Base-by-base conservation (phyloP, 2,888 invertebrate species). In the Cantharis lateralis region DNA sequence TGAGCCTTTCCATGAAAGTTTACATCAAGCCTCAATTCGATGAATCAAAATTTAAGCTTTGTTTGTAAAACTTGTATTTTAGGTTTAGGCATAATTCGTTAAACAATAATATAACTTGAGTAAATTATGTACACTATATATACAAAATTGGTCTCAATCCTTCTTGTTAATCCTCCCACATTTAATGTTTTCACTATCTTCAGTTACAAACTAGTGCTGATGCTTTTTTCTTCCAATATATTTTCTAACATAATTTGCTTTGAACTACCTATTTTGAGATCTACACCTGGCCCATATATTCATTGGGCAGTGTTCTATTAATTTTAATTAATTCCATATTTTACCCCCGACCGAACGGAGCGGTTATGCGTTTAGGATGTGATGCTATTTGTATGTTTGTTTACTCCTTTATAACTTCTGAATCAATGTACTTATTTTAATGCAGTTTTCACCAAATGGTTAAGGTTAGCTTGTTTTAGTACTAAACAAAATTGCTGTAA, bases 1-100 rank as follows among this genome's bases (percentile, higher is more conserved):
- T 77, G 81, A 70, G 66, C 77, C 68, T 68, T 73, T 77, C 77
- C 77, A 72, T 77, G 78, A 81, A 81, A 80, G 77, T 82, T 81
- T 80, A 81, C 77, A 78, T 75, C 76, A 70, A 68, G 71, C 75
- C 78, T 75, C 75, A 76, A 79, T 77, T 78, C 79, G 81, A 80
- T 80, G 74, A 79, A 81, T 81, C 79, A 80, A 74, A 77, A 80
- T 79, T 81, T 78, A 71, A 48, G 32, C 69, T 75, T 78, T 62
- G 28, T 74, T 72, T 71, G 15, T 32, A 26, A 15, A 75, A 78
- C 76, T 76, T 76, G 62, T 68, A 69, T 78, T 70, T 72, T 72
- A 72, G 68, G 48, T 32, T 69, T 62, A 15, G 20, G n/a, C 32
- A 13, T n/a, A n/a, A 4, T 48, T 48, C 7, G 48, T 48, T 48